These are phyloP conservation scores for Dromococcyx pavoninus DNA, from an alignment of 2,797 vertebrate species.

Conservation along the genomic window DNA sequence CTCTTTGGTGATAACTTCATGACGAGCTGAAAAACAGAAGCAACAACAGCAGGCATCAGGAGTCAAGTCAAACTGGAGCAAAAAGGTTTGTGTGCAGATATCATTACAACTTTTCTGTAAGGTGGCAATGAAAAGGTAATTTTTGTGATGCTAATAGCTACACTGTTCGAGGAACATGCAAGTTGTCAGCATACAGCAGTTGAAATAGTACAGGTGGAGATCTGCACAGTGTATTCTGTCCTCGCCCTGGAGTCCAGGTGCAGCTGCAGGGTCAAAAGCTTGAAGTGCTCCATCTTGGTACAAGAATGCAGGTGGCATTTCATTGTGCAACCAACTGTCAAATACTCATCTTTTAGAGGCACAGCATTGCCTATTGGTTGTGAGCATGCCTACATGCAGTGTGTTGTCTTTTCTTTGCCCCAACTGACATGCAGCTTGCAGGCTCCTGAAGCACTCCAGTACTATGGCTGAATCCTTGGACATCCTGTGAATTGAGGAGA, in stretches of 20 bases:
- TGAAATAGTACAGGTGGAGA: not conserved
- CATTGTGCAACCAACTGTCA: not conserved
- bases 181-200: not conserved
- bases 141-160: not conserved
- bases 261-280: slow-evolving; percentile 8
- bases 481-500: not conserved
- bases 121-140: not conserved
- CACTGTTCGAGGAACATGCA: accelerated
- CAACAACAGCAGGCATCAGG: not conserved
- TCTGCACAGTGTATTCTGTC: not conserved
- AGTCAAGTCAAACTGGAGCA: not conserved
- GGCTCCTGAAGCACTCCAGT: not conserved
- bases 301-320: slow-evolving; percentile 8
- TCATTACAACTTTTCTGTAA: not conserved
- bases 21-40: slow-evolving; percentile 83
- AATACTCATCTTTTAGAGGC: not conserved
- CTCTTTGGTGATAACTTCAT: slow-evolving; percentile 93
- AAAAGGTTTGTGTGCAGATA: not conserved
- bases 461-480: not conserved
- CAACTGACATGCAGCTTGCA: not conserved
- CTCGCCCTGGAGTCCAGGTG: not conserved
- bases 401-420: not conserved
- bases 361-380: not conserved
- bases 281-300: not conserved
- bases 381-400: not conserved